These are phyloP conservation scores for Brachypteracias leptosomus DNA, from an alignment of 2,113 vertebrate genomes.

Conservation along the genomic window DNA sequence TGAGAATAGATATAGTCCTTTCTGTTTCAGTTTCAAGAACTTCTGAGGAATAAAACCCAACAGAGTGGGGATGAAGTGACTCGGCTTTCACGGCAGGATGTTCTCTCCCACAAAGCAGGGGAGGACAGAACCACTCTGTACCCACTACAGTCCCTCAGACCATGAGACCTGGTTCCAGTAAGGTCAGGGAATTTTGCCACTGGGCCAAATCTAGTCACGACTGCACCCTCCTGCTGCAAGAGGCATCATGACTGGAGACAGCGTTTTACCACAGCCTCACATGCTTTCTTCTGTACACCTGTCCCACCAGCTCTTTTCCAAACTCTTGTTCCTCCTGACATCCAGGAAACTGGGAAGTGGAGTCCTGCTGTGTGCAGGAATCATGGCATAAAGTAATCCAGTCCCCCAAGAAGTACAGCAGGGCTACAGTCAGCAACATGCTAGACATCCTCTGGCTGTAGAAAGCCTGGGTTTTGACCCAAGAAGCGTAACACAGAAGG, in stretches of 20 bases:
- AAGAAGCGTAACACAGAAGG: neutral
- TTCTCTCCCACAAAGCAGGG: neutral
- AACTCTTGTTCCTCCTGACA: neutral
- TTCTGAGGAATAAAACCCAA: neutral
- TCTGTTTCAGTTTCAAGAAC: neutral
- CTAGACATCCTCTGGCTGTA: neutral
- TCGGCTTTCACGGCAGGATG: neutral
- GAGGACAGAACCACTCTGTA: neutral
- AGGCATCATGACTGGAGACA: neutral
- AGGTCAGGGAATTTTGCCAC: neutral
- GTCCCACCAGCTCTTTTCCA: neutral
- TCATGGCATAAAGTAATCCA: neutral
- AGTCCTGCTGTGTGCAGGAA: neutral
- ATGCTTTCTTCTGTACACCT: neutral
- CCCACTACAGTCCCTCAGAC: neutral
- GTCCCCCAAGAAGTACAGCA: neutral
- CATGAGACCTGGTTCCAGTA: neutral
- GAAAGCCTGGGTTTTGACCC: neutral
- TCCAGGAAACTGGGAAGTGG: neutral
- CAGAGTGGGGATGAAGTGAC: neutral
- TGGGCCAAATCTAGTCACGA: neutral
- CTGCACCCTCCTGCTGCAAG: neutral
- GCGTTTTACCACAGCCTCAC: neutral
- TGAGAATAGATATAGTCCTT: neutral
- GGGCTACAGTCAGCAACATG: neutral